Evolutionary conservation across 2,113 vertebrate species (phyloP), one percentile per base, ranked within the genome.

Genomic region (Thermophis baileyi): DNA sequence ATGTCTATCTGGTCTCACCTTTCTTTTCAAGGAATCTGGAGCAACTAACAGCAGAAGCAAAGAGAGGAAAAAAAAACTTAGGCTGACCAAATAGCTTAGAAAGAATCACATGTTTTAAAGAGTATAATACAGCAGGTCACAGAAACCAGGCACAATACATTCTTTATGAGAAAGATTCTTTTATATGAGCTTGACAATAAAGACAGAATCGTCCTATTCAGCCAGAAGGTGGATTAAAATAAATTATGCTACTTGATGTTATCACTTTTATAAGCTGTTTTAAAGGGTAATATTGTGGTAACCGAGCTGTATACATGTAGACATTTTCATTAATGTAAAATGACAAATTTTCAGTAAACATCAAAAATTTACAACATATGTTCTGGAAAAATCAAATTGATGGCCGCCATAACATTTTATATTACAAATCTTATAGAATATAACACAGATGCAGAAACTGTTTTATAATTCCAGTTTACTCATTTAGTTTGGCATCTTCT

Each of bases 371-470:
- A 93, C 96, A 91, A 95, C 94, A 85, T 93, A 94, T 90, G 89
- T 97, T 93, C 69, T 94, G 93, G 14, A 96, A 94, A 81, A 97
- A 44, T 30, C 27, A 95, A 94, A 98, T 95, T 95, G 96, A 97
- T 97, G 95, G 93, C 69, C 94, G 93, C 95, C 95, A 96, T 96
- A 93, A 96, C 96, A 95, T 96, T 96, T 97, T 94, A 97, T 96
- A 93, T 93, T 47, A 94, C 91, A 96, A 93, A 95, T 88, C 94
- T 91, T 87, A 89, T 94, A 94, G 91, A 93, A 95, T 22, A 46
- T 16, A 50, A n/a, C 40, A n/a, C 9, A 55, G 11, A n/a, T 96
- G 95, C 96, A 97, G 92, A 30, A 49, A 93, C 54, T 93, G 57
- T 92, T 94, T n/a, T 96, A 95, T 96, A 97, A 97, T 94, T 97